Percentiles rank a stretch among this genome's conserved stretches.
Evolutionary conservation across 2,888 invertebrate genomes (phyloP).

Genomic region (Theretra japonica): DNA sequence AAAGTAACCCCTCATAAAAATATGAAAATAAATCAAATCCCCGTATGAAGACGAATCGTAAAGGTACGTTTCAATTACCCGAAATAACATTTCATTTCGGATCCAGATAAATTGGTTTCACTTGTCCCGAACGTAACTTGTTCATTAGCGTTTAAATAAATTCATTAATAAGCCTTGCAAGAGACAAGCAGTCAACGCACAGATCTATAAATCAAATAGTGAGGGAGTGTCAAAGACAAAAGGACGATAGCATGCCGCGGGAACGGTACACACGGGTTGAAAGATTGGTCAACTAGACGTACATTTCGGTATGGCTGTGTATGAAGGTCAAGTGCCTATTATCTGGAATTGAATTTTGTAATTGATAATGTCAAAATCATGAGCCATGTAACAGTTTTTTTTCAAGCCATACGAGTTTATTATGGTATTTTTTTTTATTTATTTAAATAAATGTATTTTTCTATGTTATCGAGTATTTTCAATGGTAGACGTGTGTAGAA

Average conservation of each 20-base stretch:
- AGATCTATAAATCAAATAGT: conserved; percentile 84
- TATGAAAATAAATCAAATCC: conserved; percentile 21
- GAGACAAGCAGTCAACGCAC: conserved; percentile 80
- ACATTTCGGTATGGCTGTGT: neutral
- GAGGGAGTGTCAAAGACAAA: conserved; percentile 83
- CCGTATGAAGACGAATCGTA: conserved; percentile 33
- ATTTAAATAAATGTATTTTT: too few relatives aligned
- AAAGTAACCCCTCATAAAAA: neutral
- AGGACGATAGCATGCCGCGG: conserved; percentile 68
- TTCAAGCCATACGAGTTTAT: too few relatives aligned
- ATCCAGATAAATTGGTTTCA: conserved; percentile 78
- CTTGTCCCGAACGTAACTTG: conserved; percentile 80
- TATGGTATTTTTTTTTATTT: too few relatives aligned
- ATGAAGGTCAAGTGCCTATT: too few relatives aligned
- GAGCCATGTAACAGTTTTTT: too few relatives aligned
- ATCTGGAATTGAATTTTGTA: too few relatives aligned
- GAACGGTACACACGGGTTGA: conserved; percentile 53
- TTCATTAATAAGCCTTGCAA: conserved; percentile 79
- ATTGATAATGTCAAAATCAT: too few relatives aligned
- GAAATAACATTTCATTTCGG: conserved; percentile 70
- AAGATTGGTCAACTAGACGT: conserved; percentile 36
- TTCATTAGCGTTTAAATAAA: conserved; percentile 85
- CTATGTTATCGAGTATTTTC: too few relatives aligned
- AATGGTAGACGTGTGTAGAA: too few relatives aligned
- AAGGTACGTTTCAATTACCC: conserved; percentile 48